A percentile compares a stretch with the other conserved stretches of the same genome.
Conservation (phyloP, 2,888 invertebrate species). For the Cenopis cana region DNA sequence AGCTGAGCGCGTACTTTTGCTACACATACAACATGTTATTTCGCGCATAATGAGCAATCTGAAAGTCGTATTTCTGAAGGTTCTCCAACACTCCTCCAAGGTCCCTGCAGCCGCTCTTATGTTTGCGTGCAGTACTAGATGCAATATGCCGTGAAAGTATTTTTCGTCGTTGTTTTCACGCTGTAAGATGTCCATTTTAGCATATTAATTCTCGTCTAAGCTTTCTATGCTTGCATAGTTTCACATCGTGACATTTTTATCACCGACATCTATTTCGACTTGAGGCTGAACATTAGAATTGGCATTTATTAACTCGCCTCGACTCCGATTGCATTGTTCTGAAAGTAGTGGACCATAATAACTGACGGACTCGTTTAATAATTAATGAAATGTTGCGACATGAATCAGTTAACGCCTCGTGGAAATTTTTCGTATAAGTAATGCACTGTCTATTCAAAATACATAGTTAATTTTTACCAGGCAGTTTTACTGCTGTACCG, state of each 20-base stretch:
- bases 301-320: slow-evolving; percentile 42
- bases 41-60: slow-evolving; percentile 48
- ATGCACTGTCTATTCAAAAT: slow-evolving; percentile 41
- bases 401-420: slow-evolving; percentile 55
- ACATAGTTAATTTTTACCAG: slow-evolving; percentile 24
- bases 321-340: slow-evolving; percentile 49
- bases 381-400: slow-evolving; percentile 59
- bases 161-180: slow-evolving; percentile 74
- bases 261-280: slow-evolving; percentile 22
- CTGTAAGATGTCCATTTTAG: slow-evolving; percentile 68
- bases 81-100: slow-evolving; percentile 61
- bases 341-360: slow-evolving; percentile 55
- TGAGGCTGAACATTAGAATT: slow-evolving; percentile 9
- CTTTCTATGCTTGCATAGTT: slow-evolving; percentile 73
- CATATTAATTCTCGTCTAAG: slow-evolving; percentile 74
- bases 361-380: slow-evolving; percentile 54
- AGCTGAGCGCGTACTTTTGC: background rate
- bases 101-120: slow-evolving; percentile 67
- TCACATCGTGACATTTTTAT: slow-evolving; percentile 27
- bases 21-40: slow-evolving; percentile 1
- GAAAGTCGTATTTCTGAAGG: slow-evolving; percentile 66
- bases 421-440: slow-evolving; percentile 57
- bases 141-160: slow-evolving; percentile 80
- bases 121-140: slow-evolving; percentile 71
- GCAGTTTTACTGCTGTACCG: background rate